phyloP scores from a whole-genome alignment of 2,797 vertebrate genomes.

The Macroramphosus scolopax region DNA sequence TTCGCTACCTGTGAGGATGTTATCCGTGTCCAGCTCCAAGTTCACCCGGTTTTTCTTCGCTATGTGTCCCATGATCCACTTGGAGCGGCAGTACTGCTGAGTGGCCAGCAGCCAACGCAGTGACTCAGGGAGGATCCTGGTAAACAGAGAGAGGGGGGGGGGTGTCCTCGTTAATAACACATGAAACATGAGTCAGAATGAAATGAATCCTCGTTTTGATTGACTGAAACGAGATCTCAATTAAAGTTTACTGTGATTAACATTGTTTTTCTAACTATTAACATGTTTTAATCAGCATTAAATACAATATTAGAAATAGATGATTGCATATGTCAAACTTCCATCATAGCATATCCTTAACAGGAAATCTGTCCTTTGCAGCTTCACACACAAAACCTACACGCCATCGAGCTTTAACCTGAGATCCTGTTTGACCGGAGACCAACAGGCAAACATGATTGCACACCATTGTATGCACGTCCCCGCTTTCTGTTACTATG shows the following conservation, averaged over 20 bases:
- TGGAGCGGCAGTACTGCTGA: conserved; percentile 88
- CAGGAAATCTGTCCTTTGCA: background rate
- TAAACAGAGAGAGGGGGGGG: conserved; percentile 24
- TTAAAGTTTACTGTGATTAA: too few relatives aligned
- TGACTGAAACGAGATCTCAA: too few relatives aligned
- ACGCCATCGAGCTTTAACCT: background rate
- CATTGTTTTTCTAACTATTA: too few relatives aligned
- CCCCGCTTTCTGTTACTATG: conserved; percentile 3
- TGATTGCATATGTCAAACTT: too few relatives aligned
- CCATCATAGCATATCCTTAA: too few relatives aligned
- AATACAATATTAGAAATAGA: too few relatives aligned
- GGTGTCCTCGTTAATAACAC: conserved; percentile 34
- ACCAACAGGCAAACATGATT: too few relatives aligned
- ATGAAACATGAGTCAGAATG: conserved; percentile 12
- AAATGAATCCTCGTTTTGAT: conserved; percentile 5
- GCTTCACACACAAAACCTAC: conserved; percentile 3
- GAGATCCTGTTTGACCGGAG: too few relatives aligned
- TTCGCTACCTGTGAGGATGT: conserved; percentile 88
- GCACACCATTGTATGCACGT: conserved; percentile 7
- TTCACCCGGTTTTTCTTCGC: conserved; percentile 84
- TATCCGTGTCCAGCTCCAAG: conserved; percentile 81
- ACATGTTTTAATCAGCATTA: too few relatives aligned
- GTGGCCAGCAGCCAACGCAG: conserved; percentile 96
- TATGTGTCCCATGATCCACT: conserved; percentile 87
- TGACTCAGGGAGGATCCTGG: conserved; percentile 97